Base-by-base conservation (phyloP, 2,888 invertebrate genomes). In the Adelognathus sp. region DNA sequence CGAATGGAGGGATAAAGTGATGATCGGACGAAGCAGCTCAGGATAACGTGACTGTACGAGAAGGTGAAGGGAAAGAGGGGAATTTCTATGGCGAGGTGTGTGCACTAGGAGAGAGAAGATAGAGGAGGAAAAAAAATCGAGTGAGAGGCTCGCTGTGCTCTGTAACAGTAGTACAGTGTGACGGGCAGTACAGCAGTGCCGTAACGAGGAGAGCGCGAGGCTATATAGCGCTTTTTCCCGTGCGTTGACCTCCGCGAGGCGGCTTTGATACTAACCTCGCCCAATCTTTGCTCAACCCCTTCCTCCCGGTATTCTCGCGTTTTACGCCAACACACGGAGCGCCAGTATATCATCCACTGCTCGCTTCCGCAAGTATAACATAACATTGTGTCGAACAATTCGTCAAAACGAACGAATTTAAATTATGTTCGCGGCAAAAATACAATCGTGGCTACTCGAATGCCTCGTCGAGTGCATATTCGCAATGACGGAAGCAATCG, bases 171-270 rank as follows among this genome's bases (percentile, higher is more conserved):
- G 85, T 85, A 84, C 14, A 56, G 54, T 85, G 29, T 58, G 50
- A 60, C 39, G 83, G n/a, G 80, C 84, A 86, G 86, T 84, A 84
- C 84, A 81, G 86, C 78, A 70, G 73, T 79, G 76, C 80, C 61
- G 79, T 81, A 80, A 80, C 83, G 76, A 81, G 80, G 85, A 87
- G 86, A 60, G 85, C 87, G 87, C 88, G 86, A 58, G 76, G 21
- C 70, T 70, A n/a, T 69, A 61, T 58, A 74, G 86, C 86, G 86
- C 87, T 90, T 90, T 90, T 56, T 56, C 86, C 86, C 88, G 90
- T 87, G 85, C 90, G 85, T 90, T 90, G 90, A 90, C 89, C 90
- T 81, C 81, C 80, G 79, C 79, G 84, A 79, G 84, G 88, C 86
- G 67, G 71, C 79, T 78, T 79, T 86, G 86, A 87, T 85, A 88